Evolutionary conservation across 1,140 invertebrate species (phyloP).

Genomic region (Bombus pyrosoma): DNA sequence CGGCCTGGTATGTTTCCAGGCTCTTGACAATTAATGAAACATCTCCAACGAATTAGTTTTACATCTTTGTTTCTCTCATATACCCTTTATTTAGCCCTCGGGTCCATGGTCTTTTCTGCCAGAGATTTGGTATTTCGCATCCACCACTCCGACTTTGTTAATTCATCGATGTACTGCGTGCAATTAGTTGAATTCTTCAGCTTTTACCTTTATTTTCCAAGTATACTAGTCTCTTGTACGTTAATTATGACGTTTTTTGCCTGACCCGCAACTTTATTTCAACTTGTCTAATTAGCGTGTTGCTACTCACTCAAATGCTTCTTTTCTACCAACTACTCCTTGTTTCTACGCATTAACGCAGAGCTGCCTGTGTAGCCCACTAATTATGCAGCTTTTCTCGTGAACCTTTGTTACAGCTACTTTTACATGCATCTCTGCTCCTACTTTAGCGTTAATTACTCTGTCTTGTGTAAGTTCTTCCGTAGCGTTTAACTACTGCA

Average conservation of each 20-base stretch:
- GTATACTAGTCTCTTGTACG: neutral
- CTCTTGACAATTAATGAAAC: neutral
- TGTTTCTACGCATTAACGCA: neutral
- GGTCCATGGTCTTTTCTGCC: neutral
- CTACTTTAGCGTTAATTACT: conserved; percentile 13
- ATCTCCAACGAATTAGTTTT: neutral
- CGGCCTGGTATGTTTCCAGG: neutral
- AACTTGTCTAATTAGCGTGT: conserved; percentile 24
- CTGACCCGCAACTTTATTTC: conserved; percentile 1
- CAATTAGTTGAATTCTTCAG: neutral
- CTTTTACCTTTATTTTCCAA: neutral
- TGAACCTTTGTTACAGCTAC: neutral
- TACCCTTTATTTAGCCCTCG: neutral
- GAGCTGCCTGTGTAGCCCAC: neutral
- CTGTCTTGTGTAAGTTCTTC: neutral
- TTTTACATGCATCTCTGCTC: neutral
- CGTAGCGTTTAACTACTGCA: neutral
- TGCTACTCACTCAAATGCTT: neutral
- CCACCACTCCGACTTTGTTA: neutral
- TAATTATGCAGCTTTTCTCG: neutral
- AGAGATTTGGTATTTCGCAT: neutral
- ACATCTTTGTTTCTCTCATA: neutral
- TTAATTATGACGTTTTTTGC: conserved; percentile 16
- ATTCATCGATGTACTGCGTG: neutral
- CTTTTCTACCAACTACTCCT: neutral